Evolutionary conservation across 2,888 invertebrate species (phyloP).

Genomic region (Volucella inanis): DNA sequence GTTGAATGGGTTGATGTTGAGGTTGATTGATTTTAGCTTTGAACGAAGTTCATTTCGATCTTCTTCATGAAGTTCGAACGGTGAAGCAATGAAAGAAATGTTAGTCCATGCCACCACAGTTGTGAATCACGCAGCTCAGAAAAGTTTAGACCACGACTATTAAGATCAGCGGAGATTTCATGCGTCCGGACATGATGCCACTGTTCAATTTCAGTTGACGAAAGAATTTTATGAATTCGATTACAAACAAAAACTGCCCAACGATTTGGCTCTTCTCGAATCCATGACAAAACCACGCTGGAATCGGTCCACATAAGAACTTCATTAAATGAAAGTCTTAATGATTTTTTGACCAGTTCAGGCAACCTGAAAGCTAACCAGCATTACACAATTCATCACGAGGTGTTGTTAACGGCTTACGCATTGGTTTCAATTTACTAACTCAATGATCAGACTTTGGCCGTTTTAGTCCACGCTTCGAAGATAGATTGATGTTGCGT

Average conservation of each 20-base stretch:
- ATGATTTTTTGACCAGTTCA: too few species aligned
- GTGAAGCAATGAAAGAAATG: constrained; percentile 1
- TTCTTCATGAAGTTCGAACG: neutral
- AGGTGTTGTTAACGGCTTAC: constrained; percentile 34
- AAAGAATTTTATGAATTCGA: neutral
- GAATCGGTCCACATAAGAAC: too few species aligned
- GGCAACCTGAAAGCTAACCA: constrained; percentile 18
- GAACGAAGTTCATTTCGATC: constrained; percentile 2
- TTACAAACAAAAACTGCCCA: too few species aligned
- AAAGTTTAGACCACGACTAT: neutral
- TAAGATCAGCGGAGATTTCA: too few species aligned
- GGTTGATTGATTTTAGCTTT: neutral
- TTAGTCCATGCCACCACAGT: constrained; percentile 11
- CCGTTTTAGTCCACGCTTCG: constrained; percentile 20
- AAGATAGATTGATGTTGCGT: constrained; percentile 33
- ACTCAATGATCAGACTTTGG: constrained; percentile 10
- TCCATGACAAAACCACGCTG: too few species aligned
- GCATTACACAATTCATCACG: constrained; percentile 33
- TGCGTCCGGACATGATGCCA: too few species aligned
- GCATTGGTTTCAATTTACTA: neutral
- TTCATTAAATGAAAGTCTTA: too few species aligned
- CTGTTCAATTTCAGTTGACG: too few species aligned
- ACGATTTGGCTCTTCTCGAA: too few species aligned
- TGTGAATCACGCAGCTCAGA: constrained; percentile 9
- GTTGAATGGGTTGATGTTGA: neutral